Percentiles rank a stretch among this genome's conserved stretches.
Evolutionary conservation across 2,888 invertebrate species (phyloP).

Genomic region (Campopleginae sp.): DNA sequence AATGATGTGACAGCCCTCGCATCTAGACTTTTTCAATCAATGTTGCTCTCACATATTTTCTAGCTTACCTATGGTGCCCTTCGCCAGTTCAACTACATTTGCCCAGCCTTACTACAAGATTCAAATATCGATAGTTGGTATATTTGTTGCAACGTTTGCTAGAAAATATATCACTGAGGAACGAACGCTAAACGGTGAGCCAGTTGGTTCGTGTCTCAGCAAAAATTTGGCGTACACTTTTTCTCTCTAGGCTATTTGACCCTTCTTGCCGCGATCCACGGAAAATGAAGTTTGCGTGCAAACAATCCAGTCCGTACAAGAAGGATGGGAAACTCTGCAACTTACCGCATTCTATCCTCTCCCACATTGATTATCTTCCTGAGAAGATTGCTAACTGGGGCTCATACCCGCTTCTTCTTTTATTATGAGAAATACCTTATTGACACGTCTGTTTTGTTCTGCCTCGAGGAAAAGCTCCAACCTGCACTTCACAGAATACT

Average conservation of each 20-base stretch:
- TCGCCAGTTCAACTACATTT: not conserved
- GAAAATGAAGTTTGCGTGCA: constrained; percentile 21
- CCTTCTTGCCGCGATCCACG: not conserved
- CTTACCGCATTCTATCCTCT: constrained; percentile 7
- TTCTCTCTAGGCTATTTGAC: constrained; percentile 10
- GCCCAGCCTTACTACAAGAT: not conserved
- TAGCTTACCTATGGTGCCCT: constrained; percentile 20
- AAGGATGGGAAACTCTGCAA: constrained; percentile 17
- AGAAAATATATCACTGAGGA: constrained; percentile 38
- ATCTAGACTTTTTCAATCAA: constrained; percentile 71
- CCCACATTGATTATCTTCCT: constrained; percentile 17
- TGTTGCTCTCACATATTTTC: constrained; percentile 31
- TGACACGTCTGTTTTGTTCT: not conserved
- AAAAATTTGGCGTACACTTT: constrained; percentile 6
- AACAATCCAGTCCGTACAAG: constrained; percentile 12
- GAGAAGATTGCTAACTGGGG: constrained; percentile 10
- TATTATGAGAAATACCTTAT: not conserved
- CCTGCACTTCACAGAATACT: not conserved
- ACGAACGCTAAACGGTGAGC: constrained; percentile 6
- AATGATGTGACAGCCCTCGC: constrained; percentile 71
- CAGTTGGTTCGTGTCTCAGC: constrained; percentile 4
- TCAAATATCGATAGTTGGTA: constrained; percentile 36
- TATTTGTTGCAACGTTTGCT: constrained; percentile 42
- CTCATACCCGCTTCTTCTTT: constrained; percentile 3
- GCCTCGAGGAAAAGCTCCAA: not conserved